A percentile compares a stretch with the other conserved stretches of the same genome.
These are phyloP conservation scores for Saguinus imperator DNA, from an alignment of 2,113 vertebrate genomes.

Conservation along the genomic window DNA sequence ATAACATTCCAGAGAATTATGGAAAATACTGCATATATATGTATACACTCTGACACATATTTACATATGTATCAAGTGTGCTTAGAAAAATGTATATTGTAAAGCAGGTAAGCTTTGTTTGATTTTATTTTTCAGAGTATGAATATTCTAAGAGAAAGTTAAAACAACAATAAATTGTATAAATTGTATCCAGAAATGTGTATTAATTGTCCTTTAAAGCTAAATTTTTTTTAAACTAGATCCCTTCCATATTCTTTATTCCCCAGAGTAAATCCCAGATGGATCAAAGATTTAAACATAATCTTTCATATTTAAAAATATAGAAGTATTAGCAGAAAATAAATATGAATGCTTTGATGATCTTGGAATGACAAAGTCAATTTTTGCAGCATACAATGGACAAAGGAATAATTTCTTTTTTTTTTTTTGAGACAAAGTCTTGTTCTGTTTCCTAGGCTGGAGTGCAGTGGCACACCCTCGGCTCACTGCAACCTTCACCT, in stretches of 20 bases:
- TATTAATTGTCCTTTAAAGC: slow-evolving; percentile 46
- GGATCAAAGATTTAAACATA: not conserved
- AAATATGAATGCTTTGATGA: not conserved
- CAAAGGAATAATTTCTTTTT: not conserved
- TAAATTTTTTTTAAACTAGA: slow-evolving; percentile 39
- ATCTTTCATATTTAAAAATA: not conserved
- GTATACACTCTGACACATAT: not conserved
- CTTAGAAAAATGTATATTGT: not conserved
- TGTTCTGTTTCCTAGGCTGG: too few species aligned
- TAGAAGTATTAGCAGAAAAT: not conserved
- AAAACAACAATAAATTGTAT: slow-evolving; percentile 10
- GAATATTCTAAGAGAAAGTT: slow-evolving; percentile 51
- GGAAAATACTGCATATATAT: not conserved
- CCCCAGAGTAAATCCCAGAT: not conserved
- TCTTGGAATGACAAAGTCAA: not conserved
- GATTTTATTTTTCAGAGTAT: slow-evolving; percentile 31
- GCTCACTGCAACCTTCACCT: too few species aligned
- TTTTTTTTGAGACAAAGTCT: too few species aligned
- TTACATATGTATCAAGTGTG: not conserved
- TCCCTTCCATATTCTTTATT: not conserved
- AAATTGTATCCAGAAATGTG: slow-evolving; percentile 26
- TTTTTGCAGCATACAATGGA: not conserved
- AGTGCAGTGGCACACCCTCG: too few species aligned
- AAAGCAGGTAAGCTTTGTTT: slow-evolving; percentile 14
- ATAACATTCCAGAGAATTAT: not conserved